phyloP scores from a whole-genome alignment of 2,113 vertebrate species.

The Gila orcuttii region DNA sequence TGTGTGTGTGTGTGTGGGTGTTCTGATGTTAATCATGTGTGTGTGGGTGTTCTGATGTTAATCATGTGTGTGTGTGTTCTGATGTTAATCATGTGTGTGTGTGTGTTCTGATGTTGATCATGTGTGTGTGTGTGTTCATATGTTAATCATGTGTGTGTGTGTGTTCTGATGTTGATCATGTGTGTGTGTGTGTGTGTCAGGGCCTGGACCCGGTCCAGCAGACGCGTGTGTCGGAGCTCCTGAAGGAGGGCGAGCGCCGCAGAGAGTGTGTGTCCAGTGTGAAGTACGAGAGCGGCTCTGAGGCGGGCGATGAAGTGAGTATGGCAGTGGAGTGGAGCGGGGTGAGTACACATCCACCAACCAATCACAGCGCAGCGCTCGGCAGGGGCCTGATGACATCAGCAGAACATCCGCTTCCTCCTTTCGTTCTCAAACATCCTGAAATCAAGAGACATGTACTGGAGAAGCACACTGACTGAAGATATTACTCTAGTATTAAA shows the following conservation, averaged over 20 bases:
- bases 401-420: not conserved
- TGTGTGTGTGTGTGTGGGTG: slow-evolving; percentile 59
- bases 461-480: not conserved
- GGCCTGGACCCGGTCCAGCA: slow-evolving; percentile 93
- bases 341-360: slow-evolving; percentile 94
- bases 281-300: slow-evolving; percentile 91
- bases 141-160: not conserved
- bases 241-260: slow-evolving; percentile 87
- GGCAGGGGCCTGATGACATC: not conserved
- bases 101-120: no score
- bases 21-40: no score
- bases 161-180: no score
- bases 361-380: slow-evolving; percentile 51
- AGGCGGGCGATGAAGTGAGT: slow-evolving; percentile 95
- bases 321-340: slow-evolving; percentile 97
- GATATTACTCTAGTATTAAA: no score
- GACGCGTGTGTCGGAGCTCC: slow-evolving; percentile 93
- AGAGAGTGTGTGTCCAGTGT: slow-evolving; percentile 84
- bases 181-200: slow-evolving; percentile 68
- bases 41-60: no score
- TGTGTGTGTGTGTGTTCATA: no score
- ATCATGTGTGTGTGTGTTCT: no score
- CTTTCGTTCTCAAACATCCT: not conserved
- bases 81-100: no score
- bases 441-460: not conserved